phyloP scores from a whole-genome alignment of 2,797 vertebrate genomes.

The Malurus leucopterus region DNA sequence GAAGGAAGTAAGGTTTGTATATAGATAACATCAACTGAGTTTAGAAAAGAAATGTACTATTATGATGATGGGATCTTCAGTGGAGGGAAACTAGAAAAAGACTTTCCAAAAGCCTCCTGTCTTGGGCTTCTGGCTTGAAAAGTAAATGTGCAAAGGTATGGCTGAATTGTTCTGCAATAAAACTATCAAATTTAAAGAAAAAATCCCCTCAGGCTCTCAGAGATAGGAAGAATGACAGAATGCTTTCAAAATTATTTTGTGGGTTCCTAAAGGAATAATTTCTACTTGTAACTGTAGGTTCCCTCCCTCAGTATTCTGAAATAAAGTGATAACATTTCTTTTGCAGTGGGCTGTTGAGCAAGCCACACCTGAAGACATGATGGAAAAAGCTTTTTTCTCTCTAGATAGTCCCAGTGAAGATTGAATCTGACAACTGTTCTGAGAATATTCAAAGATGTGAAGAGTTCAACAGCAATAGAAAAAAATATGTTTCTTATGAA shows the following conservation, averaged over 20 bases:
- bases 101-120: neutral
- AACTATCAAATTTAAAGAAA: neutral
- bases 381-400: neutral
- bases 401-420: neutral
- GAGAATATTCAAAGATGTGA: neutral
- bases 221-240: neutral
- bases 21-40: neutral
- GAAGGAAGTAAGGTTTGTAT: neutral
- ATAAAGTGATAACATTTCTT: neutral
- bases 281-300: neutral
- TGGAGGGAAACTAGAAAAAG: neutral
- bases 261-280: neutral
- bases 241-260: neutral
- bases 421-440: neutral
- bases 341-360: neutral
- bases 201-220: neutral
- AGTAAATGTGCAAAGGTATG: neutral
- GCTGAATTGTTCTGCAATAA: neutral
- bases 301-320: neutral
- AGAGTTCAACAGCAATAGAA: neutral
- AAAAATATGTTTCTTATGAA: neutral
- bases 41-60: neutral
- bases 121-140: neutral
- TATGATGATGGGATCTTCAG: neutral
- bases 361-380: neutral